These are phyloP conservation scores for Drosophila sp. DNA, from an alignment of 1,140 invertebrate species.

Conservation along the genomic window DNA sequence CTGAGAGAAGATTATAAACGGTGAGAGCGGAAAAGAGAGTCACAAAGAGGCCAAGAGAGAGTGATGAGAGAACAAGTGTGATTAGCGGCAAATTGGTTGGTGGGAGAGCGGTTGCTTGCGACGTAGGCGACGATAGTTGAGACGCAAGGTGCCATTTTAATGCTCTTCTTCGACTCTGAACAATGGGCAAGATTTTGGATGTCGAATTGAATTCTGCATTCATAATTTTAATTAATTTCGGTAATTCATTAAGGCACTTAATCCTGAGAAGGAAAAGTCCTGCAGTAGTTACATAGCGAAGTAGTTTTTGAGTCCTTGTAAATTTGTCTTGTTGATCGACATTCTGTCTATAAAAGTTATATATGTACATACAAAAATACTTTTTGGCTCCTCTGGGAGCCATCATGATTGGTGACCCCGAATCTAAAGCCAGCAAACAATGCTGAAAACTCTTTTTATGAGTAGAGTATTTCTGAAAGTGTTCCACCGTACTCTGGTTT, in stretches of 20 bases:
- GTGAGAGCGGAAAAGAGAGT: conserved; percentile 7
- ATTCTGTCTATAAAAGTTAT: too few relatives aligned
- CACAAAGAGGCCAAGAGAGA: conserved; percentile 17
- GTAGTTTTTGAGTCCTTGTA: too few relatives aligned
- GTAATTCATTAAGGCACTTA: too few relatives aligned
- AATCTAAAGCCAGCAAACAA: too few relatives aligned
- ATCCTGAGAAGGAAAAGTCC: too few relatives aligned
- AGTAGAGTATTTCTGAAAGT: background rate
- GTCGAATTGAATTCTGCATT: too few relatives aligned
- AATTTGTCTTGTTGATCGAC: too few relatives aligned
- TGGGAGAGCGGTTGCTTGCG: conserved; percentile 16
- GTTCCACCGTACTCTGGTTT: conserved; percentile 23
- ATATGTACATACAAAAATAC: too few relatives aligned
- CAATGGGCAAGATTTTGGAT: background rate
- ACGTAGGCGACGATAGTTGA: conserved; percentile 26
- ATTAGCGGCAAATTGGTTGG: conserved; percentile 7
- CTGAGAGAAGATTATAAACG: background rate
- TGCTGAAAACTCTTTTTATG: background rate
- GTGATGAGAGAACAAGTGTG: conserved; percentile 25
- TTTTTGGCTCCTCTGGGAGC: too few relatives aligned
- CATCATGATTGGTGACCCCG: too few relatives aligned
- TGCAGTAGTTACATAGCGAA: too few relatives aligned
- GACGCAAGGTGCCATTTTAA: conserved; percentile 70
- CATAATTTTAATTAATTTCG: too few relatives aligned
- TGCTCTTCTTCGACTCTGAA: conserved; percentile 49